These are phyloP conservation scores for Bombylius major DNA, from an alignment of 2,888 invertebrate species.

Conservation along the genomic window DNA sequence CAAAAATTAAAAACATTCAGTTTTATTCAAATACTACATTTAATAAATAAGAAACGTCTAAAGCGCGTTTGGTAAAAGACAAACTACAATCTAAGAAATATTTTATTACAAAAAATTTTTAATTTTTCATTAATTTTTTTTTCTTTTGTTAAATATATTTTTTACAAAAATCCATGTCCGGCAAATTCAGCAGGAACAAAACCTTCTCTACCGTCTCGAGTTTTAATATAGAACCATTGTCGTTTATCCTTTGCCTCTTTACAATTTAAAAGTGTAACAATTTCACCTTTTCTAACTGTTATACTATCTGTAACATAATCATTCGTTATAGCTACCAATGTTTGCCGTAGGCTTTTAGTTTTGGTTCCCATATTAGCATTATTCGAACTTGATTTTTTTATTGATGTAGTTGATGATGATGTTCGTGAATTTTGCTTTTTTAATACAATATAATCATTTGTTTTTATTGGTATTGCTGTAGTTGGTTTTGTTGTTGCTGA, in stretches of 20 bases:
- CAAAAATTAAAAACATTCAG: too few relatives aligned
- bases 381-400: neutral
- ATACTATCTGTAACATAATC: conserved; percentile 51
- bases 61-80: neutral
- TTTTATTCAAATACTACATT: neutral
- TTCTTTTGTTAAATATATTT: neutral
- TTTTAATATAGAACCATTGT: conserved; percentile 67
- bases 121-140: neutral
- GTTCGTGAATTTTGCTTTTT: neutral
- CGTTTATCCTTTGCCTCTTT: conserved; percentile 44
- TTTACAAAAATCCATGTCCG: conserved; percentile 61
- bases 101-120: neutral
- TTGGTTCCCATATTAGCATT: conserved; percentile 8
- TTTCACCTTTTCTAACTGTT: conserved; percentile 58
- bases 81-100: neutral
- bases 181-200: conserved; percentile 67
- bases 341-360: conserved; percentile 44
- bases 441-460: conserved; percentile 27
- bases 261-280: conserved; percentile 53
- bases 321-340: conserved; percentile 54
- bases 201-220: conserved; percentile 56
- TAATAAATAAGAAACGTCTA: neutral
- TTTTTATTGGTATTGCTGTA: neutral
- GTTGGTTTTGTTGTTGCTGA: neutral
- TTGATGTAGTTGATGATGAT: conserved; percentile 16